Percentiles rank a stretch among this genome's conserved stretches.
Conservation (phyloP, 2,797 vertebrate genomes). For the Enoplosus armatus region DNA sequence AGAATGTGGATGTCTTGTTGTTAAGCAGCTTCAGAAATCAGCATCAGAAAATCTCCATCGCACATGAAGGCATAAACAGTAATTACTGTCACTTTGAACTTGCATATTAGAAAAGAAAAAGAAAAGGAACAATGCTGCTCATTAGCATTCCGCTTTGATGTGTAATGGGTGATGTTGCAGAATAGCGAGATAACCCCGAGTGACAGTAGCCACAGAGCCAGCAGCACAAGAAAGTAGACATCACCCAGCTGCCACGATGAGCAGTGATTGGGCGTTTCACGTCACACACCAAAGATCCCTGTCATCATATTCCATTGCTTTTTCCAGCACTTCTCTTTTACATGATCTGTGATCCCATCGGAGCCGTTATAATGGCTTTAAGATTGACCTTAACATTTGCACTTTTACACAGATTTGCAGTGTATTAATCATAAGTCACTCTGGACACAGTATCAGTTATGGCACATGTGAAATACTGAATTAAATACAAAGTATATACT, state of each 20-base stretch:
- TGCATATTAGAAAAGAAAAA: slow-evolving; percentile 1
- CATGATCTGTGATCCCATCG: background rate
- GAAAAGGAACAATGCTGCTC: slow-evolving; percentile 20
- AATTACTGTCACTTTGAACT: slow-evolving; percentile 30
- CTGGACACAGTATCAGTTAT: background rate
- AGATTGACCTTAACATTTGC: background rate
- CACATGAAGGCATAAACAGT: slow-evolving; percentile 13
- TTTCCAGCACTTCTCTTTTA: background rate
- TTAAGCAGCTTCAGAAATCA: background rate
- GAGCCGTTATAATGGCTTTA: background rate
- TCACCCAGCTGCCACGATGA: slow-evolving; percentile 47
- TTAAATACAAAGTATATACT: background rate
- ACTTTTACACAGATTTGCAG: background rate
- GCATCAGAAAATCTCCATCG: slow-evolving; percentile 2
- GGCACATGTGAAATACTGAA: background rate
- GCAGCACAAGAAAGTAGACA: slow-evolving; percentile 34
- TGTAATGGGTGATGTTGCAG: slow-evolving; percentile 39
- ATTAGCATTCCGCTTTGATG: slow-evolving; percentile 44
- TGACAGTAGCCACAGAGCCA: slow-evolving; percentile 25
- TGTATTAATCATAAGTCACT: slow-evolving; percentile 1
- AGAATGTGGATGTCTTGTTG: background rate
- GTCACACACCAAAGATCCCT: background rate
- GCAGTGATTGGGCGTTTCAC: slow-evolving; percentile 3
- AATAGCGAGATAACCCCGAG: slow-evolving; percentile 26
- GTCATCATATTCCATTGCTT: background rate